phyloP scores from a whole-genome alignment of 2,113 vertebrate species.

The Canis aureus region DNA sequence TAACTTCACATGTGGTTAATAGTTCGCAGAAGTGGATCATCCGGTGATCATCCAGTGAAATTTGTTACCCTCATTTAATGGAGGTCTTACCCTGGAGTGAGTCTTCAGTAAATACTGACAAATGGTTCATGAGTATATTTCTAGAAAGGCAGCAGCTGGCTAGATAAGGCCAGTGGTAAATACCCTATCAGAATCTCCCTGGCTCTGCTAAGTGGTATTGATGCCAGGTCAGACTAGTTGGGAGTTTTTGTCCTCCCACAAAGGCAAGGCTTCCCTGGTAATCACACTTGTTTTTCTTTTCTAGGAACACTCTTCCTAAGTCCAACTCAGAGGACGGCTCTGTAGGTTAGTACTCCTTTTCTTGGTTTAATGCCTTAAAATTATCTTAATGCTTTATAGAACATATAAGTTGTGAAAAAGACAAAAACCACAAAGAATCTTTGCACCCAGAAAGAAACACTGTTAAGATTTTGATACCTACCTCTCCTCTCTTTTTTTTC shows the following conservation, averaged over 20 bases:
- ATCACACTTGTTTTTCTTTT: conserved; percentile 75
- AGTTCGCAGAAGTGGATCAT: not conserved
- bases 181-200: not conserved
- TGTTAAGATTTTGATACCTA: not conserved
- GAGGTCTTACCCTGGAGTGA: not conserved
- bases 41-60: not conserved
- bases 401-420: not conserved
- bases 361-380: conserved; percentile 10
- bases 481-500: not conserved
- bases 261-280: conserved; percentile 31
- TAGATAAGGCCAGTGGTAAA: not conserved
- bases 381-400: not conserved
- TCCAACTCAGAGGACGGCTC: conserved; percentile 97
- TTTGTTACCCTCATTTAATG: not conserved
- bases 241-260: not conserved
- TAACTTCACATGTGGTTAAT: not conserved
- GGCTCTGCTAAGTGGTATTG: not conserved
- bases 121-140: not conserved
- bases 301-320: conserved; percentile 95
- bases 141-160: not conserved
- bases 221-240: no score
- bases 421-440: not conserved
- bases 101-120: not conserved
- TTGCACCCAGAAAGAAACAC: not conserved
- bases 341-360: conserved; percentile 90